Evolutionary conservation across 2,113 vertebrate genomes (phyloP).

Genomic region (Neolamprologus sp.): DNA sequence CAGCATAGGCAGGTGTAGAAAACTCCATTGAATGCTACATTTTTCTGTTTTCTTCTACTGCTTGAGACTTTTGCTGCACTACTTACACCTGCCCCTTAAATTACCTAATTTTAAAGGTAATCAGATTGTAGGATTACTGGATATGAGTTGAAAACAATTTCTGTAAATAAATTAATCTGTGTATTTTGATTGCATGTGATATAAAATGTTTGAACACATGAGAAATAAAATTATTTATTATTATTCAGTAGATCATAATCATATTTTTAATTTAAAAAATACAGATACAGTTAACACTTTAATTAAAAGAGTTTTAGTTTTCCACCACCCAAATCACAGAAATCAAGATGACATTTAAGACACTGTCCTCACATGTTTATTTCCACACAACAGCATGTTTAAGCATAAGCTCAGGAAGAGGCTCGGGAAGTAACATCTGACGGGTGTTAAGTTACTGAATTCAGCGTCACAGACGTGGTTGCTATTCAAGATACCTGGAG

Average conservation of each 20-base stretch:
- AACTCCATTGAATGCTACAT: conserved; percentile 10
- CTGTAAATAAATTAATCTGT: neutral
- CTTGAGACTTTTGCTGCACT: conserved; percentile 8
- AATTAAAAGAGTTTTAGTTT: neutral
- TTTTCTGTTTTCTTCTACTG: conserved; percentile 4
- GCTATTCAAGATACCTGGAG: conserved; percentile 34
- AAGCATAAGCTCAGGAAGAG: neutral
- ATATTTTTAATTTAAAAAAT: neutral
- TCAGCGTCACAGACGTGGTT: neutral
- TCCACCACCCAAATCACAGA: neutral
- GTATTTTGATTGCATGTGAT: neutral
- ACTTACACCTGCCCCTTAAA: conserved; percentile 3
- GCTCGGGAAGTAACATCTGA: neutral
- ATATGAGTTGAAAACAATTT: conserved; percentile 1
- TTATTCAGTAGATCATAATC: neutral
- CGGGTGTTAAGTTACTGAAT: conserved; percentile 19
- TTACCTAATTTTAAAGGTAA: neutral
- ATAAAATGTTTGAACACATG: neutral
- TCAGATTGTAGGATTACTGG: conserved; percentile 16
- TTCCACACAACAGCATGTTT: neutral
- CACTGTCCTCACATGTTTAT: neutral
- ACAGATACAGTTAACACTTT: neutral
- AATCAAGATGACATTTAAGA: neutral
- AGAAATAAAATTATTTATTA: neutral
- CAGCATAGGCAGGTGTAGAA: conserved; percentile 5